Percentiles rank a stretch among this genome's conserved stretches.
These are phyloP conservation scores for Astyanax mexicanus DNA, from an alignment of 2,797 vertebrate species.

Conservation along the genomic window DNA sequence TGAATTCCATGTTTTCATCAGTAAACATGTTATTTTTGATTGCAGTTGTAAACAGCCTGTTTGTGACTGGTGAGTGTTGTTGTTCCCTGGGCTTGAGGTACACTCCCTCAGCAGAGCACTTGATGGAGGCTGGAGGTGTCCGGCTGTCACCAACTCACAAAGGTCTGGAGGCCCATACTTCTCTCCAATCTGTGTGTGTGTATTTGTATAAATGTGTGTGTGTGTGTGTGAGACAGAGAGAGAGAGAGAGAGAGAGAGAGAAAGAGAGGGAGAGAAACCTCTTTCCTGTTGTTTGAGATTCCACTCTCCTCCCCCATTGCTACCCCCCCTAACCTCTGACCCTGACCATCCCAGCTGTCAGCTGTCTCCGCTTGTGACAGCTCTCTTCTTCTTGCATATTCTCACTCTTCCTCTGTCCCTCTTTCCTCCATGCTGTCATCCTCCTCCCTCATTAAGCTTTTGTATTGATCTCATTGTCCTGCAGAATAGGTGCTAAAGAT, in stretches of 20 bases:
- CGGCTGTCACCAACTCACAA: conserved; percentile 39
- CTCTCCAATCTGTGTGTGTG: conserved; percentile 8
- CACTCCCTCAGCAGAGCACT: too few relatives aligned
- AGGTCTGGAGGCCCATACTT: conserved; percentile 37
- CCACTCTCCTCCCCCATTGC: conserved; percentile 54
- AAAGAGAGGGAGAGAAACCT: conserved; percentile 39
- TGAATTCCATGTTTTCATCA: too few relatives aligned
- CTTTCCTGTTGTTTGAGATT: conserved; percentile 60
- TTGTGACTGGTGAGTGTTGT: neutral
- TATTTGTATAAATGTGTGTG: conserved; percentile 30
- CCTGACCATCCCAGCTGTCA: conserved; percentile 81
- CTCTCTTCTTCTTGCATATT: conserved; percentile 51
- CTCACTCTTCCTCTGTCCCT: conserved; percentile 16
- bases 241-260: too few relatives aligned
- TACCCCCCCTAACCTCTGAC: conserved; percentile 71
- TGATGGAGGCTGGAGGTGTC: conserved; percentile 25
- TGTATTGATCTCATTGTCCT: neutral
- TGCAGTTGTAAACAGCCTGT: neutral
- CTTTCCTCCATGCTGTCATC: conserved; percentile 9
- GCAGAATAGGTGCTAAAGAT: neutral
- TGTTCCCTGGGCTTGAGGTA: neutral
- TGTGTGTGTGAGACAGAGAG: conserved; percentile 22
- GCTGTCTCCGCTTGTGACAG: conserved; percentile 75
- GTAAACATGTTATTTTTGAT: too few relatives aligned
- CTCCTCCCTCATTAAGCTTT: conserved; percentile 18